Percentiles rank a stretch among this genome's conserved stretches.
phyloP scores from a whole-genome alignment of 1,140 invertebrate genomes.

The Rhopalosiphum padi region DNA sequence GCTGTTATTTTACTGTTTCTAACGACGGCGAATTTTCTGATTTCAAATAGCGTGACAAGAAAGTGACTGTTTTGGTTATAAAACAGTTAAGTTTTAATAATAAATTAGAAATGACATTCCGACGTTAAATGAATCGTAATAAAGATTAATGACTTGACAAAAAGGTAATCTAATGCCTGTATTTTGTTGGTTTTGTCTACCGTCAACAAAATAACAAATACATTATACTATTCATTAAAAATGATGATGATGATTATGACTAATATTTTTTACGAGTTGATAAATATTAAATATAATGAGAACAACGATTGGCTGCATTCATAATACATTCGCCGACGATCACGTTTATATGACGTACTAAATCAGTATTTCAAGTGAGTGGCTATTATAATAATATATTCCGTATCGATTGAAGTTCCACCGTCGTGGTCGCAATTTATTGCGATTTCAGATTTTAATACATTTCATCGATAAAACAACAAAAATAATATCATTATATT shows the following conservation, averaged over 20 bases:
- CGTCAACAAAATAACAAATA: not conserved
- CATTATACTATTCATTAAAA: not conserved
- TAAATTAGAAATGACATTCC: conserved; percentile 2
- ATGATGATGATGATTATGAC: not conserved
- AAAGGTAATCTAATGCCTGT: not conserved
- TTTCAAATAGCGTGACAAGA: not conserved
- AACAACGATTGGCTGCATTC: not conserved
- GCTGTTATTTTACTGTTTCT: not conserved
- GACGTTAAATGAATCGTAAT: not conserved
- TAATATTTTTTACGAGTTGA: too few relatives aligned
- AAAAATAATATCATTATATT: too few relatives aligned
- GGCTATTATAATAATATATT: not conserved
- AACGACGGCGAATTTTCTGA: not conserved
- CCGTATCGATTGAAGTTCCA: not conserved
- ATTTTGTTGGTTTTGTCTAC: not conserved
- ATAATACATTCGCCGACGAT: too few relatives aligned
- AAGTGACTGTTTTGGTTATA: not conserved
- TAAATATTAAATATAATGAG: not conserved
- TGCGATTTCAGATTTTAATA: too few relatives aligned
- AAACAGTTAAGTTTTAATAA: not conserved
- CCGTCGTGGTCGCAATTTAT: too few relatives aligned
- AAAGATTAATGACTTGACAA: not conserved
- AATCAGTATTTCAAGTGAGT: not conserved
- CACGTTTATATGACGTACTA: too few relatives aligned
- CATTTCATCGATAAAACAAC: too few relatives aligned